phyloP scores from a whole-genome alignment of 2,113 vertebrate genomes.

The Bufo bufo region DNA sequence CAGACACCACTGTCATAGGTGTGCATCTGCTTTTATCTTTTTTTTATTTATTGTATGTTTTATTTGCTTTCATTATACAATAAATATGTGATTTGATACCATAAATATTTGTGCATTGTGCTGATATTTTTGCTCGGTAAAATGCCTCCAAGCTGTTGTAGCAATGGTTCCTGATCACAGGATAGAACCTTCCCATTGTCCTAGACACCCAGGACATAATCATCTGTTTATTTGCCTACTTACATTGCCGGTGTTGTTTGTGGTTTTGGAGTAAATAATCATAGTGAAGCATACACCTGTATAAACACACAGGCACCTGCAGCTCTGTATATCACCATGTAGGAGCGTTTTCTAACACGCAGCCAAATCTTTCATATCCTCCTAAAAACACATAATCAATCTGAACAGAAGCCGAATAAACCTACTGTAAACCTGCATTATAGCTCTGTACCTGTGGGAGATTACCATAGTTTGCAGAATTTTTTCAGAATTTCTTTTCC shows the following conservation, averaged over 20 bases:
- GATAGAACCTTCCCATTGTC: not conserved
- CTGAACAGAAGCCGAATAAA: constrained; percentile 38
- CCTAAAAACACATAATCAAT: constrained; percentile 43
- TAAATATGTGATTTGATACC: too few relatives aligned
- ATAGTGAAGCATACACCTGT: constrained; percentile 5
- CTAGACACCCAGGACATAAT: not conserved
- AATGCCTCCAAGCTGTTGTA: too few relatives aligned
- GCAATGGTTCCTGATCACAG: not conserved
- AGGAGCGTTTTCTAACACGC: constrained; percentile 5
- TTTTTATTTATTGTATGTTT: too few relatives aligned
- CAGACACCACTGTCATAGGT: too few relatives aligned
- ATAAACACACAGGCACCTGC: constrained; percentile 18
- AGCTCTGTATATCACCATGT: not conserved
- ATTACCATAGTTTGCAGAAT: constrained; percentile 26
- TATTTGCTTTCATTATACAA: too few relatives aligned
- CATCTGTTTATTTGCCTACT: not conserved
- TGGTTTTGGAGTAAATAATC: not conserved
- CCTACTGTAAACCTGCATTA: constrained; percentile 46
- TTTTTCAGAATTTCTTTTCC: not conserved
- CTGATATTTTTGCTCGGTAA: too few relatives aligned
- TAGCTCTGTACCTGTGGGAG: constrained; percentile 16
- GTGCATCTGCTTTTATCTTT: too few relatives aligned
- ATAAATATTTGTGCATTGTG: too few relatives aligned
- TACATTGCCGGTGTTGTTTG: not conserved
- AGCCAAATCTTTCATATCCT: constrained; percentile 8